These are phyloP conservation scores for Ctenopoma multispine DNA, from an alignment of 2,797 vertebrate species.

Conservation along the genomic window DNA sequence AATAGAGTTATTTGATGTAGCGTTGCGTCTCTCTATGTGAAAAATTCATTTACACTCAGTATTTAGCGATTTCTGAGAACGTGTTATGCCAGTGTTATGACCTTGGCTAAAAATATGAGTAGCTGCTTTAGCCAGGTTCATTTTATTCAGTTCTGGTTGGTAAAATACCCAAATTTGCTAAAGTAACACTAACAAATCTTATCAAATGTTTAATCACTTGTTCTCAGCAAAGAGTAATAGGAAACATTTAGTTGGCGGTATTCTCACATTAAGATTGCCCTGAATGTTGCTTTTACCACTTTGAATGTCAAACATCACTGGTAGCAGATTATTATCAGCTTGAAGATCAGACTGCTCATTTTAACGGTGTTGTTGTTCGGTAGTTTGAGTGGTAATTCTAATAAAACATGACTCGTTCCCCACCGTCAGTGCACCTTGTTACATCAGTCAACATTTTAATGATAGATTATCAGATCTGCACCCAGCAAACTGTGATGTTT, in stretches of 20 bases:
- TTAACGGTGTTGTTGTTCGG: not conserved
- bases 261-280: not conserved
- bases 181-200: not conserved
- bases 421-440: not conserved
- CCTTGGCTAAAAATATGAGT: no score
- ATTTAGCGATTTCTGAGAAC: not conserved
- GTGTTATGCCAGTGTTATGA: not conserved
- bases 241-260: not conserved
- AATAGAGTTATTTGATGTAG: not conserved
- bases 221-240: not conserved
- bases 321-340: conserved; percentile 9
- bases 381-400: not conserved
- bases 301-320: conserved; percentile 2
- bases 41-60: not conserved
- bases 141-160: not conserved
- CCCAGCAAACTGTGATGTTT: conserved; percentile 30
- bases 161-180: not conserved
- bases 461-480: conserved; percentile 16
- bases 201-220: not conserved
- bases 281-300: not conserved
- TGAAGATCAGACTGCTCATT: not conserved
- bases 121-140: not conserved
- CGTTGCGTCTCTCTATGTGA: not conserved
- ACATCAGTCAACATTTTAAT: not conserved
- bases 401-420: not conserved